Conservation (phyloP, 2,113 vertebrate species). For the Eublepharis macularius region DNA sequence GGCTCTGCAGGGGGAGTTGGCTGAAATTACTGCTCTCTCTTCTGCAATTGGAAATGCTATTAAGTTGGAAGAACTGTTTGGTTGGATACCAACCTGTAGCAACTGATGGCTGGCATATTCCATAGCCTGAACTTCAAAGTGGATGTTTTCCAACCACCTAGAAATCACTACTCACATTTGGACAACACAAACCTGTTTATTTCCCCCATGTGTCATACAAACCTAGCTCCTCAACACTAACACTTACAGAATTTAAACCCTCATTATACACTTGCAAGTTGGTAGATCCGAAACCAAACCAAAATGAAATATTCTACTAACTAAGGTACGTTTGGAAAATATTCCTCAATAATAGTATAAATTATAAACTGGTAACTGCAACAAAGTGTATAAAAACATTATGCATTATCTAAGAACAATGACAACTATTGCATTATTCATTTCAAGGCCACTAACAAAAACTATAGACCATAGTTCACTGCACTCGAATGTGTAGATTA, state of each 20-base stretch:
- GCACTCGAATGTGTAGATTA: neutral
- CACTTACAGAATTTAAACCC: neutral
- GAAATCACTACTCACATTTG: neutral
- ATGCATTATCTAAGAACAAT: constrained; percentile 32
- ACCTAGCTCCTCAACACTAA: neutral
- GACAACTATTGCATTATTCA: neutral
- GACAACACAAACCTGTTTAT: neutral
- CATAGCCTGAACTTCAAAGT: neutral
- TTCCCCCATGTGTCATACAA: neutral
- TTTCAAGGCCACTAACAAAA: constrained; percentile 16
- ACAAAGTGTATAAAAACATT: neutral
- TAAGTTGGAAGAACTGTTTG: too few species aligned
- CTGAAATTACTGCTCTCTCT: too few species aligned
- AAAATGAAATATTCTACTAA: neutral
- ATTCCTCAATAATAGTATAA: too few species aligned
- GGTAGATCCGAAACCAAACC: neutral
- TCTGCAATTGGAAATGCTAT: too few species aligned
- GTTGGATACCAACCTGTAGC: too few species aligned
- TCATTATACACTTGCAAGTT: neutral
- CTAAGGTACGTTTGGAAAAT: neutral
- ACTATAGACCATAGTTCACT: neutral
- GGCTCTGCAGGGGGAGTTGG: too few species aligned
- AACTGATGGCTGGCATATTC: neutral
- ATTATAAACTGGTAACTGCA: too few species aligned
- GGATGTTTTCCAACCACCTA: neutral